Percentiles rank a stretch among this genome's conserved stretches.
phyloP scores from a whole-genome alignment of 2,113 vertebrate species.

The Muntiacus muntjak region DNA sequence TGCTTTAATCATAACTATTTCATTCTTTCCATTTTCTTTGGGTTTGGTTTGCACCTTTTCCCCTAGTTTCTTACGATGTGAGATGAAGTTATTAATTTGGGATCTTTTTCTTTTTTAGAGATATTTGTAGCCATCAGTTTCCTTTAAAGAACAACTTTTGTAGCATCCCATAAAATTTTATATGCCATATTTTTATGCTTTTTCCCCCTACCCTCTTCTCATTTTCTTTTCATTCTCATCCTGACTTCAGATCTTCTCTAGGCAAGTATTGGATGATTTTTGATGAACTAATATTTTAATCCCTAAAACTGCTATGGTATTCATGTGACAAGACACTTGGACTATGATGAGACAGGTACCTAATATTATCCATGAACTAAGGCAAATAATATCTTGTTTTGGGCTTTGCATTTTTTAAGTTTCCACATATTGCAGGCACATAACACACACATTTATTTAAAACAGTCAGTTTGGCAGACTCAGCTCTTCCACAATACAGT shows the following conservation, averaged over 20 bases:
- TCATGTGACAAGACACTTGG: neutral
- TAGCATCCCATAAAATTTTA: neutral
- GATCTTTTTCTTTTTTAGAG: neutral
- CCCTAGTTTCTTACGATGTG: neutral
- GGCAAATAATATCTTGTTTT: neutral
- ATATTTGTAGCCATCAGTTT: neutral
- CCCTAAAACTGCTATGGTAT: neutral
- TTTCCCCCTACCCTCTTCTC: neutral
- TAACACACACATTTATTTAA: neutral
- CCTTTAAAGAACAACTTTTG: neutral
- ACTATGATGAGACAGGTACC: neutral
- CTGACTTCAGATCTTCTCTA: neutral
- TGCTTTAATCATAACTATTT: neutral
- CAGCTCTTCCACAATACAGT: neutral
- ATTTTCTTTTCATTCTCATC: neutral
- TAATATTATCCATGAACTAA: neutral
- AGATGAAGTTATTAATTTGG: neutral
- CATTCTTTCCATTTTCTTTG: neutral
- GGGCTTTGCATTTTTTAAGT: neutral
- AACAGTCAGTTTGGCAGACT: neutral
- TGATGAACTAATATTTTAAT: neutral
- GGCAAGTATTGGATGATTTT: neutral
- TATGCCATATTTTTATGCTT: neutral
- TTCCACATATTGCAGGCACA: neutral
- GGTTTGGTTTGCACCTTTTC: neutral